phyloP scores from a whole-genome alignment of 2,888 invertebrate genomes.

The Cosmia pyralina region DNA sequence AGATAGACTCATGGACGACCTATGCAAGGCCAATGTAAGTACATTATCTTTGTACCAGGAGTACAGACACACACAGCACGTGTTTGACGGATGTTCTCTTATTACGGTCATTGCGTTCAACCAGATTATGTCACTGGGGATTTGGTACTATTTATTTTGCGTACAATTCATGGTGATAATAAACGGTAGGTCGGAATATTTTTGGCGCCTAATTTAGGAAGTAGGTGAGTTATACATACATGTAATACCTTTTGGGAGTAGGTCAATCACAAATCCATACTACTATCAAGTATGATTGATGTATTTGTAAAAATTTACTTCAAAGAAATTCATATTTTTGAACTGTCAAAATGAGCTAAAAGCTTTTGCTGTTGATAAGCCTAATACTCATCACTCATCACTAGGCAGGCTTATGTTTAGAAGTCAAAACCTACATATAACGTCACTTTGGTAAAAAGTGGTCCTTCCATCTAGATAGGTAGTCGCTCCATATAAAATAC shows the following conservation, averaged over 20 bases:
- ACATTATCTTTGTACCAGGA: constrained; percentile 45
- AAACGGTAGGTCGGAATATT: constrained; percentile 19
- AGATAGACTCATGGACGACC: neutral
- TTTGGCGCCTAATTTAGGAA: constrained; percentile 42
- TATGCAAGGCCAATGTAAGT: neutral
- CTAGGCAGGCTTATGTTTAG: neutral
- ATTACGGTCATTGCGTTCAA: constrained; percentile 59
- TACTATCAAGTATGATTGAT: constrained; percentile 30
- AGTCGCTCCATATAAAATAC: too few relatives aligned
- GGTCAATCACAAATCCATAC: constrained; percentile 44
- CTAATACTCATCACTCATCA: neutral
- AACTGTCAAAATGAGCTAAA: constrained; percentile 22
- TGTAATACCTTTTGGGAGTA: constrained; percentile 37
- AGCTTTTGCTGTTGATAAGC: constrained; percentile 2
- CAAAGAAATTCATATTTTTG: constrained; percentile 22
- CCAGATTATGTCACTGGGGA: constrained; percentile 58
- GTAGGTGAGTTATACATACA: constrained; percentile 45
- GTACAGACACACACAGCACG: constrained; percentile 32
- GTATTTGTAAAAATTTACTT: constrained; percentile 17
- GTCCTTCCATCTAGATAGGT: too few relatives aligned
- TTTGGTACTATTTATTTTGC: constrained; percentile 40
- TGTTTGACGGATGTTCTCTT: constrained; percentile 45
- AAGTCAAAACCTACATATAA: neutral
- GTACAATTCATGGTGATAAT: constrained; percentile 35
- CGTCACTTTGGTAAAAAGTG: neutral